Conservation (phyloP, 2,113 vertebrate genomes). For the Leucosticte australis region DNA sequence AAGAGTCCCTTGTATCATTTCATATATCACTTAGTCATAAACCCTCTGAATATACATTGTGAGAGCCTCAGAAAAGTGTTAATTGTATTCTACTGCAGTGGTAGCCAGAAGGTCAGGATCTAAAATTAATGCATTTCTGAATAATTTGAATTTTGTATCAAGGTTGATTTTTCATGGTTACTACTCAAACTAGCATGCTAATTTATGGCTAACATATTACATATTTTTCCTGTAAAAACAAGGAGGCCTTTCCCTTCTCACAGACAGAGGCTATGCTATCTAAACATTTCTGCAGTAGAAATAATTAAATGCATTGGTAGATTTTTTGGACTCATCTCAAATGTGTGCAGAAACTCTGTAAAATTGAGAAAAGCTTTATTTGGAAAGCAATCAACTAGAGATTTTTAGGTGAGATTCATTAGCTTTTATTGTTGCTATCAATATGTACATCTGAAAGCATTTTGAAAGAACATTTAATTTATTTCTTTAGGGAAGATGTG, state of each 20-base stretch:
- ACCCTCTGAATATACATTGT: neutral
- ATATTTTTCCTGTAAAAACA: conserved; percentile 16
- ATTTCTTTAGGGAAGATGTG: neutral
- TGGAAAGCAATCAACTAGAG: neutral
- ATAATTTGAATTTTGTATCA: conserved; percentile 13
- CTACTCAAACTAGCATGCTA: neutral
- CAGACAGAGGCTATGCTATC: neutral
- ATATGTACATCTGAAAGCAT: neutral
- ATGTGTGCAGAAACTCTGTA: neutral
- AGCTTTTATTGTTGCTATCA: neutral
- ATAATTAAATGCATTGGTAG: neutral
- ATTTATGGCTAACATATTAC: neutral
- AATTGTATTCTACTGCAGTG: conserved; percentile 10
- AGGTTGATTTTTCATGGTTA: conserved; percentile 20
- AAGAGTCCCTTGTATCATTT: neutral
- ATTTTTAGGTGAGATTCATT: neutral
- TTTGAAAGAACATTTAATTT: neutral
- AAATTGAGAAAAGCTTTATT: neutral
- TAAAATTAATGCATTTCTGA: conserved; percentile 34
- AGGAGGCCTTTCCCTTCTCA: neutral
- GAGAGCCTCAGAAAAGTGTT: neutral
- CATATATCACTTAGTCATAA: neutral
- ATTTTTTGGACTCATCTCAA: neutral
- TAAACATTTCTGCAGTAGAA: neutral
- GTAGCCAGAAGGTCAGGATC: conserved; percentile 31